Evolutionary conservation across 2,797 vertebrate genomes (phyloP).

Genomic region (Erithacus rubecula): DNA sequence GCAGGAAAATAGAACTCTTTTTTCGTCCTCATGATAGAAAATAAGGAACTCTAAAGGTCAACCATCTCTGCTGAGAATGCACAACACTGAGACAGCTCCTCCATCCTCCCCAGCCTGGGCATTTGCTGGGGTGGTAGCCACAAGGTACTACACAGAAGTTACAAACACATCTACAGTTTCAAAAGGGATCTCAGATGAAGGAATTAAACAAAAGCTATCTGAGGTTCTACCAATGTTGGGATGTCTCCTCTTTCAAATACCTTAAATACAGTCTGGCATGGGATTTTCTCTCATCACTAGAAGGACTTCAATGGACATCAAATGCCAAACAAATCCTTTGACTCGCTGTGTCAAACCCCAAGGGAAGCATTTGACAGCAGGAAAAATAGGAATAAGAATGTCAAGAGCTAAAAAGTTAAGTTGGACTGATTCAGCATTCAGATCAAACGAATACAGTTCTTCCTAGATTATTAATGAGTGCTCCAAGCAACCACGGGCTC

Average conservation of each 20-base stretch:
- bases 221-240: neutral
- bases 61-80: neutral
- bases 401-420: constrained; percentile 38
- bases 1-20: neutral
- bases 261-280: constrained; percentile 15
- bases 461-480: constrained; percentile 6
- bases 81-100: neutral
- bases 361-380: constrained; percentile 11
- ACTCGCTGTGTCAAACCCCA: neutral
- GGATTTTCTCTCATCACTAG: neutral
- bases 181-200: neutral
- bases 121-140: neutral
- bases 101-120: neutral
- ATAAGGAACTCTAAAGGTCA: neutral
- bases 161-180: neutral
- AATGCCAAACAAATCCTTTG: constrained; percentile 17
- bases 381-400: neutral
- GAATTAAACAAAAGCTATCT: neutral
- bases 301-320: constrained; percentile 7
- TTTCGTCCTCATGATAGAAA: neutral
- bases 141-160: neutral
- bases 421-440: neutral
- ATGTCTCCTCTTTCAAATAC: neutral
- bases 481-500: neutral
- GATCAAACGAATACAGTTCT: neutral